Conservation (phyloP, 2,797 vertebrate genomes). For the Phrynocephalus forsythii region DNA sequence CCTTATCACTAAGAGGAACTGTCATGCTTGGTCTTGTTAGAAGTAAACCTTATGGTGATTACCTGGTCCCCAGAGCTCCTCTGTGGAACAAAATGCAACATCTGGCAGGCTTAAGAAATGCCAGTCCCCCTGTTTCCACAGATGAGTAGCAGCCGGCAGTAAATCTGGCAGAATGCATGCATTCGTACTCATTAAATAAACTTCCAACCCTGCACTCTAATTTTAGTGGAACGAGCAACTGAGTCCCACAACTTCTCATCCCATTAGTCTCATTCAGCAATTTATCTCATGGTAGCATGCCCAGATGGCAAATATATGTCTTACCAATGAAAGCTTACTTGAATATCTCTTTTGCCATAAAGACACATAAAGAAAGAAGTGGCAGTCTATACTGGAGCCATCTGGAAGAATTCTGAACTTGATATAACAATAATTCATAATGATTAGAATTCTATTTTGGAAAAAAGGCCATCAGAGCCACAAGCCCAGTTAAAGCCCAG, state of each 20-base stretch:
- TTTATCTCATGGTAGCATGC: neutral
- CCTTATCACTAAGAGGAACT: neutral
- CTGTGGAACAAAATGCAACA: neutral
- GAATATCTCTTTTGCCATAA: constrained; percentile 13
- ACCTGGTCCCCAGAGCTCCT: neutral
- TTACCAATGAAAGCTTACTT: neutral
- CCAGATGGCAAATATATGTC: constrained; percentile 22
- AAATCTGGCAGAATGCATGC: neutral
- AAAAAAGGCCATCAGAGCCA: neutral
- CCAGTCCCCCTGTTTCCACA: constrained; percentile 10
- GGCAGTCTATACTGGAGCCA: constrained; percentile 4
- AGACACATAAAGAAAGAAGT: constrained; percentile 23
- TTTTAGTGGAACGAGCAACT: neutral
- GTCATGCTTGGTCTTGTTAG: neutral
- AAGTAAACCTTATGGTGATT: neutral
- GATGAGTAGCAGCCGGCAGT: neutral
- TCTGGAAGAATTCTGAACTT: neutral
- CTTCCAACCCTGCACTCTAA: neutral
- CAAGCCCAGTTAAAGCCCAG: neutral
- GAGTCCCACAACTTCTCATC: neutral
- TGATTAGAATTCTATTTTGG: constrained; percentile 4
- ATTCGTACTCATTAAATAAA: constrained; percentile 19
- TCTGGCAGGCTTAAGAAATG: constrained; percentile 16
- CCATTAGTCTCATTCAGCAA: neutral
- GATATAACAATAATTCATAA: neutral